These are phyloP conservation scores for Aurelia aurita complex sp. Pacific DNA, from an alignment of 30 jellyfish, hydroid and myxozoan genomes.

Conservation along the genomic window DNA sequence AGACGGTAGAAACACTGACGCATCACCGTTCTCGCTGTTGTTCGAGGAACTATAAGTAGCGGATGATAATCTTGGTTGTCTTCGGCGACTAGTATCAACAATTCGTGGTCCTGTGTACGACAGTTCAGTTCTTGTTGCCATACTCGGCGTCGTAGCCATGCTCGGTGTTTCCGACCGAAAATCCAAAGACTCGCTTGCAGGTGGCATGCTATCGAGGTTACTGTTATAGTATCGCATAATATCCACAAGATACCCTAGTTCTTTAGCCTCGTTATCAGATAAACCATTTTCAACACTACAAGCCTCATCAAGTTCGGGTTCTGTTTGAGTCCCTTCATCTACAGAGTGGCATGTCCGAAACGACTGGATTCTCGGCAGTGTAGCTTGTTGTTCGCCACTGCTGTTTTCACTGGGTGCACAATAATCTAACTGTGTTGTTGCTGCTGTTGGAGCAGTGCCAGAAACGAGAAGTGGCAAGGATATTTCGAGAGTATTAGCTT, in stretches of 20 bases:
- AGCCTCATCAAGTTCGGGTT: constrained; percentile 43
- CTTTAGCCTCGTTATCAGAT: constrained; percentile 79
- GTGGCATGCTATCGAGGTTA: constrained; percentile 49
- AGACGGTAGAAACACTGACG: constrained; percentile 17
- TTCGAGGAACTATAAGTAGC: constrained; percentile 70
- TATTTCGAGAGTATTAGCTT: constrained; percentile 45
- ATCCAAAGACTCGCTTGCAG: constrained; percentile 29
- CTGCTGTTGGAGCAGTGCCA: constrained; percentile 8
- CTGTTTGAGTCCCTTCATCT: constrained; percentile 80
- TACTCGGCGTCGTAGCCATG: background rate
- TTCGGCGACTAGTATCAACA: constrained; percentile 61
- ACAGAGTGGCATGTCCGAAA: constrained; percentile 53
- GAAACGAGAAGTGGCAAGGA: constrained; percentile 64
- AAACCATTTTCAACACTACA: constrained; percentile 37
- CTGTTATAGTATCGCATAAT: constrained; percentile 76
- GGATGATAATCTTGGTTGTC: constrained; percentile 67
- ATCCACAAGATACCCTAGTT: constrained; percentile 73
- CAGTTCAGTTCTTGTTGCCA: constrained; percentile 28
- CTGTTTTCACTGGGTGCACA: constrained; percentile 57
- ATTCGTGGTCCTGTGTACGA: constrained; percentile 56
- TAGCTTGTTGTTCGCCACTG: constrained; percentile 48
- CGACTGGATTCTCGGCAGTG: constrained; percentile 34
- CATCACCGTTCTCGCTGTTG: constrained; percentile 61
- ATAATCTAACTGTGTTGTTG: constrained; percentile 29
- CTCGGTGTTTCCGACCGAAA: constrained; percentile 16